A percentile compares a stretch with the other conserved stretches of the same genome.
phyloP scores from a whole-genome alignment of 1,140 invertebrate species.

The Magallana angulata region DNA sequence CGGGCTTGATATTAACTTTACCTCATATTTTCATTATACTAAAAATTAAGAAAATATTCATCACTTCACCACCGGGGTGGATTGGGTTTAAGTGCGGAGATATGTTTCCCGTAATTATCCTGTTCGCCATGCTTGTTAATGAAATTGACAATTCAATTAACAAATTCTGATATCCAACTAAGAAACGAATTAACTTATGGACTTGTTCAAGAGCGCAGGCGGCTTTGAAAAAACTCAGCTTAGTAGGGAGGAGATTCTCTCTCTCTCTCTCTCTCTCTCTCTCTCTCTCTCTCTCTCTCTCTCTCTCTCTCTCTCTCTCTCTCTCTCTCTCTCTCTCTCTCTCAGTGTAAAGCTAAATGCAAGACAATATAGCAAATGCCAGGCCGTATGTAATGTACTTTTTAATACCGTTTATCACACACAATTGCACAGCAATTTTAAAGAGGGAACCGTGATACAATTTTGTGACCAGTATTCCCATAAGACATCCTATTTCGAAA shows the following conservation, averaged over 20 bases:
- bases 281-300: constrained; percentile 9
- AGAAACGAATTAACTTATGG: not conserved
- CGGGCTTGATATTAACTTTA: not conserved
- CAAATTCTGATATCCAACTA: not conserved
- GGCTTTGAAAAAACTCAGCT: not conserved
- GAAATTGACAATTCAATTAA: not conserved
- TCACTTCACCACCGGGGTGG: not conserved
- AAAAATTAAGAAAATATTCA: not conserved
- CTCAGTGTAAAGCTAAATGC: no score
- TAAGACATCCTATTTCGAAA: no score
- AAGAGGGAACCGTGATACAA: no score
- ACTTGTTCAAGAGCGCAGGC: not conserved
- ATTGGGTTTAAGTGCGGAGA: not conserved
- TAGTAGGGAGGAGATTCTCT: not conserved
- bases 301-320: not conserved
- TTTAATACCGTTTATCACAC: no score
- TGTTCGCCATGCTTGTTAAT: not conserved
- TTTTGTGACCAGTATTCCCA: no score
- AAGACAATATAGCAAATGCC: no score
- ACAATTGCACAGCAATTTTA: no score
- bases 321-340: constrained; percentile 21
- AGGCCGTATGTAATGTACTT: no score
- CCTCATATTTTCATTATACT: not conserved
- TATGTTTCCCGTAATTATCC: not conserved
- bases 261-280: not conserved